These are phyloP conservation scores for Scelioninae gen. 1 DNA, from an alignment of 2,888 invertebrate genomes.

Conservation along the genomic window DNA sequence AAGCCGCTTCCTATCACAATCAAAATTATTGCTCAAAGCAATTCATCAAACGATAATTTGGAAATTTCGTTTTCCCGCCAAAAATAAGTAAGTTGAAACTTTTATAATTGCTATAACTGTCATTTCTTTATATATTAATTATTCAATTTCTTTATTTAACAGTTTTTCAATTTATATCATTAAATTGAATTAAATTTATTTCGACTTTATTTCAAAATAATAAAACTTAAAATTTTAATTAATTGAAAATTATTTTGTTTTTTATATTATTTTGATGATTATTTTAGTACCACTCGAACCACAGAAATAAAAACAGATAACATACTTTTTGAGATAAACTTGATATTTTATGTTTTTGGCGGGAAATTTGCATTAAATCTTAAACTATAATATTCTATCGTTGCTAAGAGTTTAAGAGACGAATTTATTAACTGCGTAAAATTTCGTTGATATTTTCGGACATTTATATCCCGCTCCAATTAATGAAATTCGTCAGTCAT, in stretches of 20 bases:
- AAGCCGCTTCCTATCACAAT: conserved; percentile 26
- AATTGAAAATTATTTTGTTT: no score
- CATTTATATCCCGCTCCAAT: conserved; percentile 14
- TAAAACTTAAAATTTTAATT: no score
- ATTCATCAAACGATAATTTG: conserved; percentile 1
- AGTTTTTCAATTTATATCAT: no score
- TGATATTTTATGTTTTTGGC: not conserved
- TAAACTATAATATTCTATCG: no score
- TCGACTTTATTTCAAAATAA: no score
- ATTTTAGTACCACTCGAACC: no score
- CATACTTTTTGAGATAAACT: not conserved
- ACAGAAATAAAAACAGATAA: not conserved
- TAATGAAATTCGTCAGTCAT: conserved; percentile 24
- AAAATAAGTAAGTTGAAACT: not conserved
- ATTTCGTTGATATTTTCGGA: conserved; percentile 18
- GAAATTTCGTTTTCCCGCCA: not conserved
- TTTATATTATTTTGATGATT: no score
- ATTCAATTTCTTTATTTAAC: no score
- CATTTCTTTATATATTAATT: not conserved
- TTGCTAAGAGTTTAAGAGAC: not conserved
- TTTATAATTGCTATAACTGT: not conserved
- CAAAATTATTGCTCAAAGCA: conserved; percentile 29
- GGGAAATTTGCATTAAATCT: no score
- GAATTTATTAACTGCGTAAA: not conserved
- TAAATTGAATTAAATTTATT: no score